Conservation (phyloP, 2,113 vertebrate genomes). For the Pluvianellus socialis region DNA sequence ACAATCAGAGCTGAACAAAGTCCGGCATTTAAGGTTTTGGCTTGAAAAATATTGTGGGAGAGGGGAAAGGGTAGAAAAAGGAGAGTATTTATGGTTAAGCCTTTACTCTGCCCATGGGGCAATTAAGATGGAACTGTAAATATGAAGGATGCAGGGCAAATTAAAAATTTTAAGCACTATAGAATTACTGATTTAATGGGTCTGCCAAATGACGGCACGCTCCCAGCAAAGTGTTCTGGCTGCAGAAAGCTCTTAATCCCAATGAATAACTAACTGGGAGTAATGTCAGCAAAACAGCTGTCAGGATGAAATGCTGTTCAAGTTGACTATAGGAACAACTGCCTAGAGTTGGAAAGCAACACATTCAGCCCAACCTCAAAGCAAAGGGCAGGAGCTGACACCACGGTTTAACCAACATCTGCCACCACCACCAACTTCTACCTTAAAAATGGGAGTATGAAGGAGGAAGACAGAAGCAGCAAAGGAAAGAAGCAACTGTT, state of each 20-base stretch:
- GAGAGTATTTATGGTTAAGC: background rate
- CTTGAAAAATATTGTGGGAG: background rate
- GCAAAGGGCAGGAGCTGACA: background rate
- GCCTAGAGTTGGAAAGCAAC: background rate
- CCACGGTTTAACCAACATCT: background rate
- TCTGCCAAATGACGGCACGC: background rate
- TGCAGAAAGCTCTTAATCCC: slow-evolving; percentile 51
- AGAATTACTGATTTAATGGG: background rate
- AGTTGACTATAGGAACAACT: background rate
- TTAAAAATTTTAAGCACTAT: background rate
- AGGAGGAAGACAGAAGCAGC: background rate
- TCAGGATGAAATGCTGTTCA: slow-evolving; percentile 24
- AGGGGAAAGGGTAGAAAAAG: background rate
- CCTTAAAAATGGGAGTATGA: background rate
- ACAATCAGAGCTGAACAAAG: background rate
- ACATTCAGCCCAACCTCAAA: background rate
- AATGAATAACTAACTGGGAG: slow-evolving; percentile 24
- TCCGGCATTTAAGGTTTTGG: background rate
- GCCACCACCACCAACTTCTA: background rate
- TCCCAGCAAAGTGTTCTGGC: background rate
- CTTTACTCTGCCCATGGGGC: background rate
- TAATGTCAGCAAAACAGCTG: slow-evolving; percentile 57
- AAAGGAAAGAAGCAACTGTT: background rate
- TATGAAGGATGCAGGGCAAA: background rate
- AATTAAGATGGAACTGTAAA: slow-evolving; percentile 5